Evolutionary conservation across 2,113 vertebrate genomes (phyloP).

Genomic region (Rattus rattus): DNA sequence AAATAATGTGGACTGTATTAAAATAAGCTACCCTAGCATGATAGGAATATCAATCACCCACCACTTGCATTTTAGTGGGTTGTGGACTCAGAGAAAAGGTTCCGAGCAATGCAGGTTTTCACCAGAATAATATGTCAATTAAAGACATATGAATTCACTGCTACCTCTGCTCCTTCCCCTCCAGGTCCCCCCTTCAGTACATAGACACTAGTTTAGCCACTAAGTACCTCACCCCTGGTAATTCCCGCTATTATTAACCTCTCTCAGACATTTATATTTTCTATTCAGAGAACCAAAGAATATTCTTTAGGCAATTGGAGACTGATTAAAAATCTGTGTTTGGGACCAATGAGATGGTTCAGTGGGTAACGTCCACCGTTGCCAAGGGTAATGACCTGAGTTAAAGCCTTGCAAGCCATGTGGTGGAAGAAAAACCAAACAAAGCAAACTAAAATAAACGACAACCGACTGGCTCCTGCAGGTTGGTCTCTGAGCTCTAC

Average conservation of each 20-base stretch:
- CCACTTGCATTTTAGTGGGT: background rate
- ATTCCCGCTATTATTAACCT: conserved; percentile 13
- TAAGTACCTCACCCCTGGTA: background rate
- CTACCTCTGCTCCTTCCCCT: rapidly evolving
- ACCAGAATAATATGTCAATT: background rate
- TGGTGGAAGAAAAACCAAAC: background rate
- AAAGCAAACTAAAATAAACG: background rate
- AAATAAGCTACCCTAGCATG: background rate
- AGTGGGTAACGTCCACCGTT: background rate
- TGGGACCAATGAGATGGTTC: background rate
- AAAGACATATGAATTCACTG: background rate
- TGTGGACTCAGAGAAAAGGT: background rate
- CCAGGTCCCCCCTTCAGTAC: no score
- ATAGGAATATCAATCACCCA: background rate
- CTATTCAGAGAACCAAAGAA: background rate
- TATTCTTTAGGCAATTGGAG: background rate
- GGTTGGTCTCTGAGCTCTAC: background rate
- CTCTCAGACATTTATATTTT: background rate
- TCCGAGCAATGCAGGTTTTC: background rate
- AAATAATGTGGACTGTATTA: background rate
- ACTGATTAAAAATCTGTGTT: background rate
- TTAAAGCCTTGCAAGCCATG: background rate
- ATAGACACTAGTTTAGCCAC: background rate
- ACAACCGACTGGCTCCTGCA: background rate
- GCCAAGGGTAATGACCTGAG: background rate